Conservation (phyloP, 2,797 vertebrate genomes). For the Notolabrus celidotus region DNA sequence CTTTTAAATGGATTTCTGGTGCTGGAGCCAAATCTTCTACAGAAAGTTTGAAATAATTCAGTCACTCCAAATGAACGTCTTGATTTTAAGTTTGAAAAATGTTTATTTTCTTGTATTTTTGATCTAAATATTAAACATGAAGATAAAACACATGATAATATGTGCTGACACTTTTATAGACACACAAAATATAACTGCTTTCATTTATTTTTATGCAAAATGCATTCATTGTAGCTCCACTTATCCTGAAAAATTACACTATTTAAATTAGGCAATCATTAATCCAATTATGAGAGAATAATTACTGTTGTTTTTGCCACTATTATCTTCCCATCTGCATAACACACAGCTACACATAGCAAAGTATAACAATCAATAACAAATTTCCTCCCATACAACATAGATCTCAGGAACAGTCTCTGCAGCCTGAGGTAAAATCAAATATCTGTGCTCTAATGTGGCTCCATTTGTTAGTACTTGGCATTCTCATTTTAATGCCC, state of each 20-base stretch:
- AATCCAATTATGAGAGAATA: conserved; percentile 5
- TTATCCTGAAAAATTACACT: neutral
- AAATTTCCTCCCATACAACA: neutral
- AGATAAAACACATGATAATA: conserved; percentile 2
- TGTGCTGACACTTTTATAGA: neutral
- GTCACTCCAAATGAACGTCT: no score
- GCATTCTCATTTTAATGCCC: conserved; percentile 19
- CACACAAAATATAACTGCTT: neutral
- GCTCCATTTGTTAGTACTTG: conserved; percentile 20
- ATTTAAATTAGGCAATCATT: neutral
- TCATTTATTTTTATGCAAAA: neutral
- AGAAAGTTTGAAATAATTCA: no score
- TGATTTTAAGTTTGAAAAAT: neutral
- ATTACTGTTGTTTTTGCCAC: neutral
- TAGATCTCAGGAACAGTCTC: neutral
- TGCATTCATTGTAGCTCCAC: neutral
- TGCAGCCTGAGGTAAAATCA: conserved; percentile 23
- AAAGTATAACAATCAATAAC: neutral
- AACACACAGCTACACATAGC: neutral
- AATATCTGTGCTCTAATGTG: conserved; percentile 12
- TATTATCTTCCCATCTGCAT: neutral
- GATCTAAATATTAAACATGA: neutral
- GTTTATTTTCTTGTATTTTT: neutral
- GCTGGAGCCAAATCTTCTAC: no score
- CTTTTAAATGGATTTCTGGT: neutral